Conservation (phyloP, 2,888 invertebrate genomes). For the Branchinecta sandiegonensis region DNA sequence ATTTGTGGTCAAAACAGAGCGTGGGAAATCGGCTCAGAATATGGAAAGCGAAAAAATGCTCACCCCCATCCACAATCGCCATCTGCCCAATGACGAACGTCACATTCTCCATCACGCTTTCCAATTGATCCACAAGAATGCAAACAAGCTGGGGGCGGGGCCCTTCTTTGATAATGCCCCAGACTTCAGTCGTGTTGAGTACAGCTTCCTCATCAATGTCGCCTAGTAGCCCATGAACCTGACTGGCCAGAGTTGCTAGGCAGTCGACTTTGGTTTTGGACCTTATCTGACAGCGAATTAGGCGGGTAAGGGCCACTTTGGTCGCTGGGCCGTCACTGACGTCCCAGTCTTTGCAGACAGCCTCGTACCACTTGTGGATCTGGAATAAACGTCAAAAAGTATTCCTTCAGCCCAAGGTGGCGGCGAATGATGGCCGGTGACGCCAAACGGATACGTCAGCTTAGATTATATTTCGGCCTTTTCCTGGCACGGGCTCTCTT, state of each 20-base stretch:
- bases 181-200: background rate
- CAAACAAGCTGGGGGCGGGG: background rate
- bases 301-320: background rate
- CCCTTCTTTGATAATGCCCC: background rate
- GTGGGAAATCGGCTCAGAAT: background rate
- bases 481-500: too few relatives aligned
- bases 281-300: background rate
- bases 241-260: background rate
- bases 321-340: background rate
- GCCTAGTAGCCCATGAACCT: background rate
- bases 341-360: constrained; percentile 10
- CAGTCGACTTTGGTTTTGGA: background rate
- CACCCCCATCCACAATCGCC: background rate
- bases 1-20: too few relatives aligned
- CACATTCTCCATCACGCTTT: background rate
- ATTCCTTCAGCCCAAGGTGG: too few relatives aligned
- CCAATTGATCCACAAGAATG: background rate
- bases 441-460: too few relatives aligned
- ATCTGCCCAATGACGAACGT: background rate
- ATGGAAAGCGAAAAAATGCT: background rate
- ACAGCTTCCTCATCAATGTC: background rate
- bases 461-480: too few relatives aligned
- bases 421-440: too few relatives aligned
- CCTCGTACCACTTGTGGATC: background rate
- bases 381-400: background rate